A percentile compares a stretch with the other conserved stretches of the same genome.
Evolutionary conservation across 2,888 invertebrate species (phyloP).

Genomic region (Keiferia lycopersicella): DNA sequence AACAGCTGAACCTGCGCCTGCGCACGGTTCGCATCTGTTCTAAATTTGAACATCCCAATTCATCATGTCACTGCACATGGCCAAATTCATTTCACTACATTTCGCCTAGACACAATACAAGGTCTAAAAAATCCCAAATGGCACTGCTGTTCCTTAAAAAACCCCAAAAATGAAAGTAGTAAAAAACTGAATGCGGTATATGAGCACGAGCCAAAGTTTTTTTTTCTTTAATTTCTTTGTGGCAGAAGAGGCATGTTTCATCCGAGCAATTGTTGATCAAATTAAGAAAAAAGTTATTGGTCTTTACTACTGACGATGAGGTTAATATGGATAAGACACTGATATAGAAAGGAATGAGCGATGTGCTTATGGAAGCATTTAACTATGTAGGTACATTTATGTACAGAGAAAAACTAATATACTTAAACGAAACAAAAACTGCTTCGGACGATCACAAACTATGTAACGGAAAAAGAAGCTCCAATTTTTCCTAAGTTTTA

Average conservation of each 20-base stretch:
- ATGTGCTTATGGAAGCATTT: no score
- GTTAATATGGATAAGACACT: slow-evolving; percentile 49
- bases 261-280: slow-evolving; percentile 72
- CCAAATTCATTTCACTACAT: slow-evolving; percentile 65
- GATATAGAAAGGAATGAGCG: no score
- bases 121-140: slow-evolving; percentile 46
- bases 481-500: no score
- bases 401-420: no score
- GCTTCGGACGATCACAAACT: no score
- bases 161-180: slow-evolving; percentile 60
- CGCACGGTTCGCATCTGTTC: slow-evolving; percentile 48
- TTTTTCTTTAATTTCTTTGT: slow-evolving; percentile 54
- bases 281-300: slow-evolving; percentile 65
- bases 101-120: slow-evolving; percentile 55
- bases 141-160: slow-evolving; percentile 60
- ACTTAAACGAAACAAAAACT: no score
- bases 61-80: slow-evolving; percentile 65
- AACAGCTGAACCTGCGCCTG: slow-evolving; percentile 34
- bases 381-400: no score
- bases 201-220: slow-evolving; percentile 70
- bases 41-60: slow-evolving; percentile 39
- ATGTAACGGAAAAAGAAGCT: no score
- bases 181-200: slow-evolving; percentile 27
- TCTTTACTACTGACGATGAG: slow-evolving; percentile 30
- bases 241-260: slow-evolving; percentile 51